These are phyloP conservation scores for Anolis carolinensis DNA, from an alignment of 2,113 vertebrate genomes.

Conservation along the genomic window DNA sequence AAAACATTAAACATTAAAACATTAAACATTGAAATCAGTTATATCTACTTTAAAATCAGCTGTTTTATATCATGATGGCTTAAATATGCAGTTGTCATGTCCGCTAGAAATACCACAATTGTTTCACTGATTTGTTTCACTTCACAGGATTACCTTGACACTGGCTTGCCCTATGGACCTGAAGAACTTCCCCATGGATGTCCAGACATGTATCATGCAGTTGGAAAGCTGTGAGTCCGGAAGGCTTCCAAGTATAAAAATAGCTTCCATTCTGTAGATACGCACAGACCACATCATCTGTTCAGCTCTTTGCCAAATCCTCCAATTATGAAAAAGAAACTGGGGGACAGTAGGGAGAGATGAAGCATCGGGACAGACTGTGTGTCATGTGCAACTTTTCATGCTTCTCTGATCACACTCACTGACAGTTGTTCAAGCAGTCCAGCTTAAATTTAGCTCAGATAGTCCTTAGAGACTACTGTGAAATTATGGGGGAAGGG, in stretches of 20 bases:
- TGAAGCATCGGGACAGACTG: neutral
- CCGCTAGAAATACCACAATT: neutral
- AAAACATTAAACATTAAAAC: too few species aligned
- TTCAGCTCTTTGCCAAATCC: neutral
- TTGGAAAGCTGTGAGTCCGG: slow-evolving; percentile 96
- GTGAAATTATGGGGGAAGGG: neutral
- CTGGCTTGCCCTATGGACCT: slow-evolving; percentile 98
- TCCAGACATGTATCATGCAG: slow-evolving; percentile 99
- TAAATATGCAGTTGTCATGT: neutral
- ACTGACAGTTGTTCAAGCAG: neutral
- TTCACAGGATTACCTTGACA: slow-evolving; percentile 91
- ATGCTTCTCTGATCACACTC: neutral
- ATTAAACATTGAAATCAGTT: too few species aligned
- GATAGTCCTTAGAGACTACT: neutral
- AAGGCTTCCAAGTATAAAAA: neutral
- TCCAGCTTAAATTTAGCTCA: slow-evolving; percentile 1
- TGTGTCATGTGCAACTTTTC: neutral
- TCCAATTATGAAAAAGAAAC: neutral
- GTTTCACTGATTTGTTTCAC: slow-evolving; percentile 42
- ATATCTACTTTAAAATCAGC: too few species aligned
- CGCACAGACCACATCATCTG: neutral
- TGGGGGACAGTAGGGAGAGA: neutral
- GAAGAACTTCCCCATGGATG: slow-evolving; percentile 99
- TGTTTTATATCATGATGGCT: rapidly evolving
- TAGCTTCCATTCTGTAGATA: neutral